Evolutionary conservation across 2,888 invertebrate genomes (phyloP).

Genomic region (Cheilosia vulpina): DNA sequence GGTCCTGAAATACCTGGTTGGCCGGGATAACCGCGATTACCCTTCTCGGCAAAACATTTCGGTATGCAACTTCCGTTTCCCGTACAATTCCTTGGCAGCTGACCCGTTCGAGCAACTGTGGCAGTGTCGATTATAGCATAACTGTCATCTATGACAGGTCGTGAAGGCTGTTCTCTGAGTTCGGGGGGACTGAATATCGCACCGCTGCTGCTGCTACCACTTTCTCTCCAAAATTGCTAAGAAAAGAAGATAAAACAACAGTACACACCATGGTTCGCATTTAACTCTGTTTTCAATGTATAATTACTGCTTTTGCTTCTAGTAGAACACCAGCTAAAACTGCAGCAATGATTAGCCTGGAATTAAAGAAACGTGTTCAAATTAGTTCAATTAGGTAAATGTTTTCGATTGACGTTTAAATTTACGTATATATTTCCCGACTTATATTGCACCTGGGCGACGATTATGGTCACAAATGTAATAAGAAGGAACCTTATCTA

Average conservation of each 20-base stretch:
- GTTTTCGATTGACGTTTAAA: no score
- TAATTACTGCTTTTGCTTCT: constrained; percentile 81
- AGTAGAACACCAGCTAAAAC: constrained; percentile 80
- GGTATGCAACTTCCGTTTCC: constrained; percentile 90
- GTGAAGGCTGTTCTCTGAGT: constrained; percentile 78
- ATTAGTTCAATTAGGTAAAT: no score
- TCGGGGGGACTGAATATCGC: constrained; percentile 80
- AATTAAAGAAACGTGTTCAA: constrained; percentile 53
- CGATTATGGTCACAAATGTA: no score
- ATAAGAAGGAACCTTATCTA: no score
- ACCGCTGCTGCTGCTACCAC: constrained; percentile 78
- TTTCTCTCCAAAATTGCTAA: constrained; percentile 83
- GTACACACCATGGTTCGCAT: background rate
- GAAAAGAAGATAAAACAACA: constrained; percentile 29
- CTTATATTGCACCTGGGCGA: no score
- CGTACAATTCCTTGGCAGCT: constrained; percentile 86
- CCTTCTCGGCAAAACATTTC: constrained; percentile 95
- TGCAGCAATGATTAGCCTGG: constrained; percentile 82
- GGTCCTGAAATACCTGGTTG: constrained; percentile 88
- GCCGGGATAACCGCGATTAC: constrained; percentile 91
- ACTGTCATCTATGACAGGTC: constrained; percentile 80
- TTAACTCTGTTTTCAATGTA: background rate
- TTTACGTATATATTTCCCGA: no score
- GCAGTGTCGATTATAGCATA: constrained; percentile 82
- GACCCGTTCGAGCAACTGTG: constrained; percentile 79